These are phyloP conservation scores for Otus sunia DNA, from an alignment of 2,113 vertebrate genomes.

Conservation along the genomic window DNA sequence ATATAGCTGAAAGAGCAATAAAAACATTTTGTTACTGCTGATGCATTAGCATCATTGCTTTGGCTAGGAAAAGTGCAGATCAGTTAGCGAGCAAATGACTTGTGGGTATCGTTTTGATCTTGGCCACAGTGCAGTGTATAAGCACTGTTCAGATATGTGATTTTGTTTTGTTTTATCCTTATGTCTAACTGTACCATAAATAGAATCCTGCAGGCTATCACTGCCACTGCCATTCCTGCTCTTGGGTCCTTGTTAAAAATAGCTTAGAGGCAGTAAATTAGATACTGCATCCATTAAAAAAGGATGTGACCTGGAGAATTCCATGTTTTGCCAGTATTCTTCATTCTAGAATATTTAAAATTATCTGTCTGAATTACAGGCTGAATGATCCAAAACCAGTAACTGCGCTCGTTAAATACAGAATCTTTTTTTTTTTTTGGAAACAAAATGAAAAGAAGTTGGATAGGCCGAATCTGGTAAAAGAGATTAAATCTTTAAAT, in stretches of 20 bases:
- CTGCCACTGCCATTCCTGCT: neutral
- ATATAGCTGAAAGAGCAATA: neutral
- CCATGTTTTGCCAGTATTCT: neutral
- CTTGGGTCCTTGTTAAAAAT: neutral
- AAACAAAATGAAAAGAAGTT: neutral
- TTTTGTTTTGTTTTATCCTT: neutral
- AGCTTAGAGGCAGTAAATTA: neutral
- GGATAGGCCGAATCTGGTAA: neutral
- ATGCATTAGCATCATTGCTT: neutral
- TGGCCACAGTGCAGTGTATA: neutral
- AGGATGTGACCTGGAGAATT: neutral
- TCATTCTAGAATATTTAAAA: neutral
- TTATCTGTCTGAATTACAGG: neutral
- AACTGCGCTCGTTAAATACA: neutral
- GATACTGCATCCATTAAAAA: neutral
- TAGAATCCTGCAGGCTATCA: neutral
- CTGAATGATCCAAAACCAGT: neutral
- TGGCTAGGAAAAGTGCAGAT: neutral
- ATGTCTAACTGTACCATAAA: neutral
- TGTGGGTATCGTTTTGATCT: neutral
- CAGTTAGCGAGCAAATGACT: neutral
- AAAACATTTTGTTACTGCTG: neutral
- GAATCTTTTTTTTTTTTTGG: neutral
- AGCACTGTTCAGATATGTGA: neutral
- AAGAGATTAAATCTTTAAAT: neutral